Conservation (phyloP, 2,797 vertebrate species). For the Oreonectes daqikongensis region DNA sequence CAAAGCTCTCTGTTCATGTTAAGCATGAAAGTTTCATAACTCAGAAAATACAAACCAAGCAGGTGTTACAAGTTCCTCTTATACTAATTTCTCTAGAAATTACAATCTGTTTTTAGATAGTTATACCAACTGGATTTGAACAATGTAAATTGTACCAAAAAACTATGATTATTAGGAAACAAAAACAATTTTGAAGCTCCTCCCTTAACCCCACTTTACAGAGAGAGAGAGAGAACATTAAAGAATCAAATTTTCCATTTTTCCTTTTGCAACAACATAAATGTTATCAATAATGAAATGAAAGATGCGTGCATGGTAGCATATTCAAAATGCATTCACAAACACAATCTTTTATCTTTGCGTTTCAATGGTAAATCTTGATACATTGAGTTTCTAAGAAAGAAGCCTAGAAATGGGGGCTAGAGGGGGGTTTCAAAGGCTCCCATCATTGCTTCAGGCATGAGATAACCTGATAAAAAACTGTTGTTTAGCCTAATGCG, state of each 20-base stretch:
- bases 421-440: not conserved
- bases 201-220: no score
- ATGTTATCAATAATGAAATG: not conserved
- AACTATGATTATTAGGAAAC: no score
- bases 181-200: no score
- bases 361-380: not conserved
- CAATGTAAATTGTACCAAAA: no score
- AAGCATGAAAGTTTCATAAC: constrained; percentile 3
- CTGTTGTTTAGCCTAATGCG: constrained; percentile 35
- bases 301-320: not conserved
- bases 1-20: no score
- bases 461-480: constrained; percentile 43
- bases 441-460: constrained; percentile 6
- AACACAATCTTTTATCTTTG: not conserved
- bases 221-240: not conserved
- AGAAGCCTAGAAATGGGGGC: not conserved
- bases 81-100: not conserved
- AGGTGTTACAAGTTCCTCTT: not conserved
- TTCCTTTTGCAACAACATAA: not conserved
- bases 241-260: not conserved
- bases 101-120: not conserved
- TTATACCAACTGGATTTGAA: no score
- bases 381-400: not conserved
- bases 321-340: not conserved
- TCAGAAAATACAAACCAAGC: constrained; percentile 3